Conservation (phyloP, 2,113 vertebrate genomes). For the Chaenocephalus aceratus region DNA sequence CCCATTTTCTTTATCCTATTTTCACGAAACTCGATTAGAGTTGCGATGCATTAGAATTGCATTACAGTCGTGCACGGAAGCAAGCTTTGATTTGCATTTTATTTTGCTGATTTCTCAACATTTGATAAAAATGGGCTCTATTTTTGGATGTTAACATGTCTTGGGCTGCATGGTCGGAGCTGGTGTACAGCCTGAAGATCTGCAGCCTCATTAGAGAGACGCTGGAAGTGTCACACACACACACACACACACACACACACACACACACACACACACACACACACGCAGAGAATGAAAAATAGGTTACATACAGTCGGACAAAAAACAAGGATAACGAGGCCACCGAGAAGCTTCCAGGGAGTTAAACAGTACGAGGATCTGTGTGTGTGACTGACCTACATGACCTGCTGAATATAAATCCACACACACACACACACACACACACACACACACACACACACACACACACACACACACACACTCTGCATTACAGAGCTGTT, state of each 20-base stretch:
- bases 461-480: too few species aligned
- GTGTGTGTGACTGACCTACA: constrained; percentile 30
- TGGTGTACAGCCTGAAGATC: constrained; percentile 9
- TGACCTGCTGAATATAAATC: constrained; percentile 28
- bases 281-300: constrained; percentile 5
- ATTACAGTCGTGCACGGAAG: too few species aligned
- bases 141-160: too few species aligned
- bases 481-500: too few species aligned
- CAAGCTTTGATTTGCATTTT: too few species aligned
- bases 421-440: background rate
- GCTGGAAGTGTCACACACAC: constrained; percentile 2
- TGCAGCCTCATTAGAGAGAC: constrained; percentile 24
- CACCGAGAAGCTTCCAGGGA: constrained; percentile 16
- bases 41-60: too few species aligned
- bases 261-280: background rate
- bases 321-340: constrained; percentile 31
- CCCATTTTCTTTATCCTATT: too few species aligned
- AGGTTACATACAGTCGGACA: constrained; percentile 19
- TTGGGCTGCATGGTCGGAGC: constrained; percentile 14
- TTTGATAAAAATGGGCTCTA: too few species aligned
- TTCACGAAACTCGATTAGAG: too few species aligned
- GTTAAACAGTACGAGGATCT: background rate
- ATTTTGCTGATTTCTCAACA: too few species aligned
- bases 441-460: too few species aligned
- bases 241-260: constrained; percentile 8